These are phyloP conservation scores for Drosophila prolongata DNA, from an alignment of 2,888 invertebrate species.

Conservation along the genomic window DNA sequence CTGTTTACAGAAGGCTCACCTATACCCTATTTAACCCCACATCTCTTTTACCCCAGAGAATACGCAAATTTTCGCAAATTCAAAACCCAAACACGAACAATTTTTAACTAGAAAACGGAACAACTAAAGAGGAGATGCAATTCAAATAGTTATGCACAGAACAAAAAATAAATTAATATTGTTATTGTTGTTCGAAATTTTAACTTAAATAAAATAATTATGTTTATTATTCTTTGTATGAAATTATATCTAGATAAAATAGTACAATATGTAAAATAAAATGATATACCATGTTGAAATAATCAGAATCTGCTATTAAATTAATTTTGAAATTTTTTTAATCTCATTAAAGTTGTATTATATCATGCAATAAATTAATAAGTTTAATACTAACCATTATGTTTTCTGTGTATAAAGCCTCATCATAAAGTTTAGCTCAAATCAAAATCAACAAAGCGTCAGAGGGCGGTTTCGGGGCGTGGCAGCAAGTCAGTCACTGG, in stretches of 20 bases:
- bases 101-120: constrained; percentile 24
- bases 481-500: constrained; percentile 19
- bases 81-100: constrained; percentile 19
- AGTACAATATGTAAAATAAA: not conserved
- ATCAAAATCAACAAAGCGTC: constrained; percentile 42
- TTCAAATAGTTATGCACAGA: not conserved
- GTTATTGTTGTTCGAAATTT: not conserved
- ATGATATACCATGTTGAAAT: too few relatives aligned
- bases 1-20: constrained; percentile 27
- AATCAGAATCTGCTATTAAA: too few relatives aligned
- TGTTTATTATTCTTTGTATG: not conserved
- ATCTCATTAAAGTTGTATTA: too few relatives aligned
- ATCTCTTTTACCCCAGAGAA: constrained; percentile 5
- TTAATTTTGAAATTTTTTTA: too few relatives aligned
- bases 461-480: constrained; percentile 15
- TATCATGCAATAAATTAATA: too few relatives aligned
- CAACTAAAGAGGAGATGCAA: not conserved
- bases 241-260: not conserved
- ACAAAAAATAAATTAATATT: not conserved
- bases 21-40: not conserved
- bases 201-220: too few relatives aligned
- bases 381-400: too few relatives aligned
- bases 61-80: constrained; percentile 17
- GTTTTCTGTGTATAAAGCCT: constrained; percentile 7
- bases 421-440: constrained; percentile 32